These are phyloP conservation scores for Agrochola macilenta DNA, from an alignment of 2,888 invertebrate genomes.

Conservation along the genomic window DNA sequence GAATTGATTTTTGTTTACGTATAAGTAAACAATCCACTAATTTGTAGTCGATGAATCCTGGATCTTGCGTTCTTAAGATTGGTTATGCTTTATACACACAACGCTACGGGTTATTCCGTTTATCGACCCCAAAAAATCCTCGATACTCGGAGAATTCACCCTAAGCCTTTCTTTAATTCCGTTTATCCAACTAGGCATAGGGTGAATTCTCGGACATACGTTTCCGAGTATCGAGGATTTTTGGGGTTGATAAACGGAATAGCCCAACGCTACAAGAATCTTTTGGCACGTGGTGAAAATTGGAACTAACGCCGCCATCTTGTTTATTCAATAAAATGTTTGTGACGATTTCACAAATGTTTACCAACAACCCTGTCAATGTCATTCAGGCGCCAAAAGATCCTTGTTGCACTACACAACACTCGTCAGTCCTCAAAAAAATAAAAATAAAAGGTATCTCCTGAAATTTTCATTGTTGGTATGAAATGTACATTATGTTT, in stretches of 20 bases:
- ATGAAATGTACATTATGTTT: slow-evolving; percentile 3
- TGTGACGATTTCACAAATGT: not conserved
- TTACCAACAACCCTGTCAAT: not conserved
- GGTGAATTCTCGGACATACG: no score
- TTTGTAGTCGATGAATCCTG: not conserved
- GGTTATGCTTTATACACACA: not conserved
- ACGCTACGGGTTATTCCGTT: not conserved
- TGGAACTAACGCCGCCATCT: no score
- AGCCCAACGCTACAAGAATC: not conserved
- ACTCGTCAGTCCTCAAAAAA: not conserved
- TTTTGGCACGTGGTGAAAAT: no score
- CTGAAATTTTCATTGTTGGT: slow-evolving; percentile 1
- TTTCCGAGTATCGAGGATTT: no score
- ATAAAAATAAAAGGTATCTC: not conserved
- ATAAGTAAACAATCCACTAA: no score
- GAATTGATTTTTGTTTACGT: not conserved
- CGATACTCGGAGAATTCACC: no score
- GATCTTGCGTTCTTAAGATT: not conserved
- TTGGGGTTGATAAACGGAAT: no score
- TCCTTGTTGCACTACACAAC: not conserved
- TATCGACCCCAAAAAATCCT: no score
- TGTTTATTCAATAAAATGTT: not conserved
- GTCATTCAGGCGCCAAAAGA: not conserved
- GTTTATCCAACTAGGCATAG: no score
- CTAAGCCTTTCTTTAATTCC: no score